A percentile compares a stretch with the other conserved stretches of the same genome.
These are phyloP conservation scores for Apistogramma diplotaenia DNA, from an alignment of 2,113 vertebrate genomes.

Conservation along the genomic window DNA sequence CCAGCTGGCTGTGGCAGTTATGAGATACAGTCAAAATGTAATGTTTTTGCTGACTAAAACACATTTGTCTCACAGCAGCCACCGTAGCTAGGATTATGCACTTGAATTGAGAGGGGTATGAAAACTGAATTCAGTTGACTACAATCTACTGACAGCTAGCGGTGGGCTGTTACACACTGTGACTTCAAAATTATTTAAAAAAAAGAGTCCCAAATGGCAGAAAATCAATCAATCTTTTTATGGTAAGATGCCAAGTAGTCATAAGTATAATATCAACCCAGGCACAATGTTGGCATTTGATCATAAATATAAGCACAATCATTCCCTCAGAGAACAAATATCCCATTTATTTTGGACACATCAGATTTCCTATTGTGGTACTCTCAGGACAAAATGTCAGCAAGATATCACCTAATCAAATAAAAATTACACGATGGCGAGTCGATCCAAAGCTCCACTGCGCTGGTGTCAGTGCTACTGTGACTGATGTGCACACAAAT, in stretches of 20 bases:
- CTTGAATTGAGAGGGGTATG: too few relatives aligned
- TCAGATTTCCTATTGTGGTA: neutral
- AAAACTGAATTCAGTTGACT: too few relatives aligned
- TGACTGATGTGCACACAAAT: conserved; percentile 13
- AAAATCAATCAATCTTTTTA: neutral
- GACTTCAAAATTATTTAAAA: neutral
- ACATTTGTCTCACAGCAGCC: too few relatives aligned
- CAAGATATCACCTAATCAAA: conserved; percentile 5
- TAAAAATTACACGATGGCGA: neutral
- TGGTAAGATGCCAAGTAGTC: neutral
- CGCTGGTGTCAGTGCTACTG: neutral
- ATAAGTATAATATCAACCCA: neutral
- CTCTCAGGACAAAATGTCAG: conserved; percentile 27
- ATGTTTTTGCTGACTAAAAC: too few relatives aligned
- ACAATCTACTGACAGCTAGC: too few relatives aligned
- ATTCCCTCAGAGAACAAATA: neutral
- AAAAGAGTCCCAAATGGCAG: neutral
- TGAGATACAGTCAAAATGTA: too few relatives aligned
- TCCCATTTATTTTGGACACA: neutral
- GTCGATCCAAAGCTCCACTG: neutral
- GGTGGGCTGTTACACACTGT: too few relatives aligned
- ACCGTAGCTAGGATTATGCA: too few relatives aligned
- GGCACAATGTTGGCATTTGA: neutral
- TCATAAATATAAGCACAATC: neutral
- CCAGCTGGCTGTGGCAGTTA: too few relatives aligned